Percentiles rank a stretch among this genome's conserved stretches.
Evolutionary conservation across 2,113 vertebrate genomes (phyloP).

Genomic region (Lycaon pictus): DNA sequence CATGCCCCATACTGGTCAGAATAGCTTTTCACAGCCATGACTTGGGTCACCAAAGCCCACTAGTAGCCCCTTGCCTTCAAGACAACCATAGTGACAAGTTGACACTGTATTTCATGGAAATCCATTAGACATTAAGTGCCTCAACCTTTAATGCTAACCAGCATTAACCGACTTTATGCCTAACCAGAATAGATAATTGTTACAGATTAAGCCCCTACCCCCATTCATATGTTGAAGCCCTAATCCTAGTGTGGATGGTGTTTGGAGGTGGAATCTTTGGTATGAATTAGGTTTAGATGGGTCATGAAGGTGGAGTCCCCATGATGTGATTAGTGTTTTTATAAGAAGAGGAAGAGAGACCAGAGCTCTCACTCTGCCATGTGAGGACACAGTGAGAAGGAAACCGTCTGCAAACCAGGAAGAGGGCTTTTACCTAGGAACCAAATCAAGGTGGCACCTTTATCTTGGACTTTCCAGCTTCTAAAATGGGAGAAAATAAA

Average conservation of each 20-base stretch:
- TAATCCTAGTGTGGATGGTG: neutral
- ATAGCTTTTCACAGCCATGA: neutral
- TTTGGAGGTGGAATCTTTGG: neutral
- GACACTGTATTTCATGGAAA: neutral
- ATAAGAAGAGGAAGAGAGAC: neutral
- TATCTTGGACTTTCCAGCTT: neutral
- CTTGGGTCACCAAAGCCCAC: neutral
- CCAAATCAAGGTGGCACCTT: neutral
- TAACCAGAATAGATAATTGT: neutral
- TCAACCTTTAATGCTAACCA: neutral
- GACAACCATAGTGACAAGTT: neutral
- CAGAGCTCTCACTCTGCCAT: neutral
- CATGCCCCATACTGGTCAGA: neutral
- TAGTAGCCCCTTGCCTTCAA: neutral
- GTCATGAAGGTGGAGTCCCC: neutral
- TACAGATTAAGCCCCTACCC: neutral
- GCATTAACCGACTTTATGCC: neutral
- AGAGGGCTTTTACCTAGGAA: neutral
- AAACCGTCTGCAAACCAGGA: neutral
- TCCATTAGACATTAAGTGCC: neutral
- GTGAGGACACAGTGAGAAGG: neutral
- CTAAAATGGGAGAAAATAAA: neutral
- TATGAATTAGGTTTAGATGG: slow-evolving; percentile 4
- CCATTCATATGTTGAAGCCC: neutral
- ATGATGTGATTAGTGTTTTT: neutral